Percentiles rank a stretch among this genome's conserved stretches.
Conservation (phyloP, 2,113 vertebrate species). For the Falcunculus frontatus region DNA sequence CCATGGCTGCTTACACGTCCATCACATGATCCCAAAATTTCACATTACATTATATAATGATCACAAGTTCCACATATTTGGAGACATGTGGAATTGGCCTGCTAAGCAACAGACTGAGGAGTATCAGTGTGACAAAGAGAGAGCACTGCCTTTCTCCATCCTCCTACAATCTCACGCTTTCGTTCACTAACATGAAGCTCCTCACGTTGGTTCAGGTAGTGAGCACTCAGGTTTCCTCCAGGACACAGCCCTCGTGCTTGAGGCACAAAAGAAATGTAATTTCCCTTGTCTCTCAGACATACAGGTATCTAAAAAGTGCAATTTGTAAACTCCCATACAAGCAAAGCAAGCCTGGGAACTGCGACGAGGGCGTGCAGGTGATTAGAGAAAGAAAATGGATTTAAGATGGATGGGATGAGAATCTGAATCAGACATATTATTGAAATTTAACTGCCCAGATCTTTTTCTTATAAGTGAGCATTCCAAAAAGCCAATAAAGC, state of each 20-base stretch:
- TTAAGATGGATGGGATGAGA: constrained; percentile 39
- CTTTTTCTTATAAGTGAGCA: not conserved
- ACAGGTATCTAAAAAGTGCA: not conserved
- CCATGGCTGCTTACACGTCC: not conserved
- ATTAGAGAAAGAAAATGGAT: constrained; percentile 37
- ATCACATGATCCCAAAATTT: not conserved
- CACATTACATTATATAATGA: not conserved
- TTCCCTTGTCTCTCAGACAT: not conserved
- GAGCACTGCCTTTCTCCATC: not conserved
- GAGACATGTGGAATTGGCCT: not conserved
- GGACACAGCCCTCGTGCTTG: not conserved
- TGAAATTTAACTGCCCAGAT: constrained; percentile 5
- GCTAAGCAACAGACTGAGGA: not conserved
- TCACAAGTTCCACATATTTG: not conserved
- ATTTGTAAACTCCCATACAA: not conserved
- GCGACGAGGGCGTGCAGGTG: not conserved
- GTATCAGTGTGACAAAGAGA: not conserved
- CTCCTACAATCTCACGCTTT: not conserved
- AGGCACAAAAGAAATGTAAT: not conserved
- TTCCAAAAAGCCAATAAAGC: constrained; percentile 29
- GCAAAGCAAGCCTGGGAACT: not conserved
- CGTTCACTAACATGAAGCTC: not conserved
- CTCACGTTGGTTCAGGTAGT: not conserved
- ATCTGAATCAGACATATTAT: constrained; percentile 18
- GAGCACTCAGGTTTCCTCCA: not conserved